phyloP scores from a whole-genome alignment of 2,797 vertebrate genomes.

The Cuculus canorus region DNA sequence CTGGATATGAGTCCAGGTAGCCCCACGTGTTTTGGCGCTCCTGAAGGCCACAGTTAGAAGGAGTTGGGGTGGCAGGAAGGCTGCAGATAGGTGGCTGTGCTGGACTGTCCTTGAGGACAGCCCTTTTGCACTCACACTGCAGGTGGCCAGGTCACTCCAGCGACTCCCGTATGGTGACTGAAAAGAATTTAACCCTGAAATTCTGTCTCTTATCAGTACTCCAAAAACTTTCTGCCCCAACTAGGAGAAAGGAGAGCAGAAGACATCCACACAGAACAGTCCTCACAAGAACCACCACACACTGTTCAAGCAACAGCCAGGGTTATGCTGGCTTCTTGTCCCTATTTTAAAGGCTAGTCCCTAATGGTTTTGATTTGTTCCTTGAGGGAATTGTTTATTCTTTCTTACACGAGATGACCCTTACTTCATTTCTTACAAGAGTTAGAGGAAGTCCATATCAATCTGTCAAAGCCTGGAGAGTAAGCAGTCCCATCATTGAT shows the following conservation, averaged over 20 bases:
- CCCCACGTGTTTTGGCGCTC: neutral
- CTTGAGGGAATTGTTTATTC: conserved; percentile 34
- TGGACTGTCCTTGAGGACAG: neutral
- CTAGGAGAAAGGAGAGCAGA: neutral
- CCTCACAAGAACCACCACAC: neutral
- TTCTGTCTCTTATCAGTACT: neutral
- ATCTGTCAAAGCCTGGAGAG: conserved; percentile 17
- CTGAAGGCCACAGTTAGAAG: neutral
- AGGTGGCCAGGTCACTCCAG: neutral
- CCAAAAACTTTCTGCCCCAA: neutral
- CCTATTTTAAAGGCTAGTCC: neutral
- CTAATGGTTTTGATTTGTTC: neutral
- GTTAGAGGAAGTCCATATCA: neutral
- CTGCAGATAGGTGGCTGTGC: neutral
- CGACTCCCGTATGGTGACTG: neutral
- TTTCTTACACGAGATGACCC: conserved; percentile 21
- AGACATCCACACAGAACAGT: rapidly evolving
- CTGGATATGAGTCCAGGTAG: neutral
- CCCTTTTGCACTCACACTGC: neutral
- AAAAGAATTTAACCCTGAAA: neutral
- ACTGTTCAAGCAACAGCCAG: neutral
- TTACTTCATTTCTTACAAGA: conserved; percentile 25
- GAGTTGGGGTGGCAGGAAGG: neutral
- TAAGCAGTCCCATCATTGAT: neutral
- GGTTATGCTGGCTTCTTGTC: neutral